Evolutionary conservation across 2,888 invertebrate genomes (phyloP), one percentile per base, ranked within the genome.

Genomic region (Trissolcus brochymenae): DNA sequence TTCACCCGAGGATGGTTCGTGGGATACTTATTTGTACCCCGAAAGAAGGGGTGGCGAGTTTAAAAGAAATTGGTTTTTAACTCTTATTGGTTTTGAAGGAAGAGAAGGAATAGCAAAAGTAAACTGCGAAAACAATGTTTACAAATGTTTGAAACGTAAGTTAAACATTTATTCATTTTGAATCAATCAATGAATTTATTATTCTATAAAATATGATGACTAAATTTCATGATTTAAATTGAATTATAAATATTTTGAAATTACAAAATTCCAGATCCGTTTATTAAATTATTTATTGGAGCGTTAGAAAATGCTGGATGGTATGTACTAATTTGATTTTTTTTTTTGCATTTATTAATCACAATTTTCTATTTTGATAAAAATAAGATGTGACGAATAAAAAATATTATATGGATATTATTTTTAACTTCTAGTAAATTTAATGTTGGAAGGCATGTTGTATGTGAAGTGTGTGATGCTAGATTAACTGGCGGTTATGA

Each of bases 401-500:
- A n/a, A n/a, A n/a, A n/a, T n/a, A n/a, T n/a, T n/a, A 72, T 50
- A 65, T 13, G 6, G 35, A 68, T 57, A 29, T 77, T 50, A 51
- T 80, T 64, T n/a, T 40, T 29, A 19, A 14, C 2, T 62, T 92
- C 49, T 89, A 95, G 96, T 89, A 92, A 94, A 35, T 90, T 98
- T 70, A 95, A 98, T 86, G 91, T 97, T 25, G 90, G 95, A 50
- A 92, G 98, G 72, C 98, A 98, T 86, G 94, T 98, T 81, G 94
- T 96, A 0, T 98, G 98, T 90, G 98, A 98, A 91, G 93, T 94
- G 17, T 98, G 98, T 90, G 94, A 94, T 84, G 90, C 91, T 11
- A 91, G 92, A 7, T 96, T 98, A 0, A 96, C 94, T 83, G 98
- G 98, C 25, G 98, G 98, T 14, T 98, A 96, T 89, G 97, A 97